Evolutionary conservation across 2,797 vertebrate genomes (phyloP), one percentile per base, ranked within the genome.

Genomic region (Tauraco hartlaubi): DNA sequence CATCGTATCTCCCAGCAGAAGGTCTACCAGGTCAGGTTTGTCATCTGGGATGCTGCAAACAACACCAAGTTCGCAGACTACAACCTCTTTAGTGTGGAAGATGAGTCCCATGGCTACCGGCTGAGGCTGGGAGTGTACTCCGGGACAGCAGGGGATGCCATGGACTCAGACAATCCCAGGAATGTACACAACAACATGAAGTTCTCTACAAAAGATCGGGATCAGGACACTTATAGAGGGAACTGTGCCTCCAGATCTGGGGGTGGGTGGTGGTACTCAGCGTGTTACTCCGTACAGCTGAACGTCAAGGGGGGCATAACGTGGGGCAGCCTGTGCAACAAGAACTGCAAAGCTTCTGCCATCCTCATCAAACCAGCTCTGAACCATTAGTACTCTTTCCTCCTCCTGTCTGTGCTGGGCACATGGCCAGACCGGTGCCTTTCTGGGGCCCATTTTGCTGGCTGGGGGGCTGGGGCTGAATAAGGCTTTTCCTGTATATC

Each of bases 101-200:
- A 93, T 8, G 97, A 97, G 83, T 84, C 90, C 46, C 91, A 93
- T 0, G 91, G 97, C 51, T 97, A 97, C 87, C 43, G 22, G 28
- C 83, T 97, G 12, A 73, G 87, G 41, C 78, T 97, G 80, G 97
- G 97, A 13, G 4, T 5, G 0, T 94, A 97, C 54, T 28, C 77
- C 0, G 97, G 96, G 12, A 85, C 76, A 5, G 95, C 95, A 0
- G 97, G 37, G 29, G 95, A 97, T 89, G 94, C 96, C 73, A 97
- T 98, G 97, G 63, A 61, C 25, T 91, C 94, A 46, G 61, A 88
- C 11, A 84, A 55, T 19, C 78, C 92, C 29, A 94, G 49, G 9
- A 85, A 55, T 3, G 52, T 91, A 43, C 97, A 97, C 67, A 90
- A 97, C 85, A 96, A 92, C 25, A 97, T 96, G 96, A 97, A 95